phyloP scores from a whole-genome alignment of 2,113 vertebrate genomes.

The Willisornis vidua region DNA sequence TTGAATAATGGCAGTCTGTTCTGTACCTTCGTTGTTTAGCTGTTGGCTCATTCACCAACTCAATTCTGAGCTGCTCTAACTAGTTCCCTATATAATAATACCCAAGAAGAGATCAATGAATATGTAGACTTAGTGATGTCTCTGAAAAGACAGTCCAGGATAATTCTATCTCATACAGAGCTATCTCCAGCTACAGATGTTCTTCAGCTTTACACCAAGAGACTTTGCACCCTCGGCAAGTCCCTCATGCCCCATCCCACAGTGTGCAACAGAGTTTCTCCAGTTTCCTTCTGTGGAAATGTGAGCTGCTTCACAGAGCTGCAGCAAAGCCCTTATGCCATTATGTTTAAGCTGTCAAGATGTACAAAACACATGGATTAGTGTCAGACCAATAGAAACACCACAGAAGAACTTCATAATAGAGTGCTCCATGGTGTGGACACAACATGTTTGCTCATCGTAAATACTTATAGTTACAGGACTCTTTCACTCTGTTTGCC shows the following conservation, averaged over 20 bases:
- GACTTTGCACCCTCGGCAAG: background rate
- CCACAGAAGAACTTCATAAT: background rate
- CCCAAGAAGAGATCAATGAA: background rate
- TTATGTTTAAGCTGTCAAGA: background rate
- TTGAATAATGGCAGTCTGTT: background rate
- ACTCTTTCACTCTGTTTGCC: background rate
- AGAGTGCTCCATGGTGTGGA: background rate
- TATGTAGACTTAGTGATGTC: background rate
- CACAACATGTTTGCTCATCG: background rate
- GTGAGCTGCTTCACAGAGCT: background rate
- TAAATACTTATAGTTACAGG: background rate
- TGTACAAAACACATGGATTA: background rate
- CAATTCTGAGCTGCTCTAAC: background rate
- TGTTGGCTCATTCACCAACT: background rate
- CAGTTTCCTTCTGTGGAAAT: background rate
- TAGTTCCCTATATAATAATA: background rate
- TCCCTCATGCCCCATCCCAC: no score
- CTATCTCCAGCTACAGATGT: background rate
- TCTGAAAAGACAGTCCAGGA: background rate
- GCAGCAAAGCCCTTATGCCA: background rate
- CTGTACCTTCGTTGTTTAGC: background rate
- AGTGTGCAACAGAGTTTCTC: background rate
- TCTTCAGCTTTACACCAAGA: background rate
- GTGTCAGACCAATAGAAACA: background rate
- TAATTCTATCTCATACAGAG: background rate